Base-by-base conservation (phyloP, 2,888 invertebrate species). In the Perizoma flavofasciatum region DNA sequence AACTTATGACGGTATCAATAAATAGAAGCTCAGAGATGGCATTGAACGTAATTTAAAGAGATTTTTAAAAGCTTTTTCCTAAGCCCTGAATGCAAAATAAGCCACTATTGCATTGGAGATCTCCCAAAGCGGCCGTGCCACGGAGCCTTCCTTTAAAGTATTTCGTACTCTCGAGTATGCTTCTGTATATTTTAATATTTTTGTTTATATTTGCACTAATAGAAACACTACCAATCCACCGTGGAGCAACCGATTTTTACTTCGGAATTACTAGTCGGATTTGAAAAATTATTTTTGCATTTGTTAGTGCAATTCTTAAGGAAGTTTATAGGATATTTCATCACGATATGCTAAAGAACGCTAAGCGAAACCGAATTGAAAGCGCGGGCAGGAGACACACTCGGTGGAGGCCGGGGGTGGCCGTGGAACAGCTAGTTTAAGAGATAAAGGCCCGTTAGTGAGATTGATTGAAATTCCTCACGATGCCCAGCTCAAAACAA, bases 71-170 rank as follows among this genome's bases (percentile, higher is more conserved):
- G 72, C 68, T 72, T 70, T 79, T 73, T 63, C 66, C 62, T 67
- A 73, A 73, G 75, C 72, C 74, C 72, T 80, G 79, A 77, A 79
- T 82, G 68, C 70, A 70, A 75, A 82, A 79, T 79, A 75, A 74
- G 73, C 75, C 70, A 68, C 70, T 73, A 75, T 78, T 79, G 75
- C 76, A 76, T 75, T 71, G 71, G 69, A 74, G 67, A 73, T 61
- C 66, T 68, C 70, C 69, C 71, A 59, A 59, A 65, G 67, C 67
- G 61, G 61, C 54, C 54, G 54, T 46, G 57, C 62, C 49, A 32
- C 39, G 53, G 51, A 55, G 53, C 48, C 60, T 59, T 56, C 50
- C 55, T 63, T 65, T 61, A 65, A 59, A 63, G 61, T 61, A 60
- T 56, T 57, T 48, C 56, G 62, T 61, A 49, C 57, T 43, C 22